A percentile compares a stretch with the other conserved stretches of the same genome.
Evolutionary conservation across 2,888 invertebrate species (phyloP).

Genomic region (Stenodera caucasica): DNA sequence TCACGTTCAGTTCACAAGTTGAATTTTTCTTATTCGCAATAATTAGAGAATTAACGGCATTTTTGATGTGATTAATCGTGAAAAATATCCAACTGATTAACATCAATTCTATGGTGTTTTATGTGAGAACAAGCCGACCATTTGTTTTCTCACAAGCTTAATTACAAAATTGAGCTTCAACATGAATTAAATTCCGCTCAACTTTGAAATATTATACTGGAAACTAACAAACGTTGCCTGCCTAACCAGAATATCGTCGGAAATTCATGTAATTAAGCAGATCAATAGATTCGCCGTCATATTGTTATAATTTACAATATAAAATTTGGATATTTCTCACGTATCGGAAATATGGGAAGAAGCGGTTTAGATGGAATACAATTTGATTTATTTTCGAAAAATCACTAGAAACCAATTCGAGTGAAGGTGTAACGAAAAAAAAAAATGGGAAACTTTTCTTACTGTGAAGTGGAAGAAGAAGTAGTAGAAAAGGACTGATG

Average conservation of each 20-base stretch:
- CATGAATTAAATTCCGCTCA: slow-evolving; percentile 21
- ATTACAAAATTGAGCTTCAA: slow-evolving; percentile 20
- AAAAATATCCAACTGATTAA: slow-evolving; percentile 1
- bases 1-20: too few species aligned
- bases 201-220: slow-evolving; percentile 22
- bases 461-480: neutral
- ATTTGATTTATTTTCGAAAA: neutral
- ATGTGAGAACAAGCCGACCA: neutral
- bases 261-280: neutral
- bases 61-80: neutral
- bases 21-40: too few species aligned
- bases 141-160: slow-evolving; percentile 17
- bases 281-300: too few species aligned
- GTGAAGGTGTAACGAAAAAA: neutral
- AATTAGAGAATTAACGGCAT: too few species aligned
- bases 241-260: too few species aligned
- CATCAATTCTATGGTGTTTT: neutral
- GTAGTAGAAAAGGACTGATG: slow-evolving; percentile 18
- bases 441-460: neutral
- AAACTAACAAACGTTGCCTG: too few species aligned
- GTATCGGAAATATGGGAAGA: neutral
- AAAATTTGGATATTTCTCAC: neutral
- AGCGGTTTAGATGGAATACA: neutral
- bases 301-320: neutral
- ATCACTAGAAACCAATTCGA: neutral